Conservation (phyloP, 2,797 vertebrate genomes). For the Nannoperca australis region DNA sequence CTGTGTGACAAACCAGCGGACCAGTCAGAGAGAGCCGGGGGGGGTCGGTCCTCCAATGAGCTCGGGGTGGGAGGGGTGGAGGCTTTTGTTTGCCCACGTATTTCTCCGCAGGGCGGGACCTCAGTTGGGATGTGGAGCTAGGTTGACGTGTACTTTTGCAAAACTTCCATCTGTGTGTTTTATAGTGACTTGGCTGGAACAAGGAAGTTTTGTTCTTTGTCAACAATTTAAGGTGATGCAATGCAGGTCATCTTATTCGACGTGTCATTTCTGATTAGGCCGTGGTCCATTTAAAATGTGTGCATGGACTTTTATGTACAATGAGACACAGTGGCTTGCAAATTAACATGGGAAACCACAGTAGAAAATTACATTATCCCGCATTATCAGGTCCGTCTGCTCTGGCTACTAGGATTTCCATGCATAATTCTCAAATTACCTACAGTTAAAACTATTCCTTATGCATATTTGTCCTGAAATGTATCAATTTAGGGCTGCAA, state of each 20-base stretch:
- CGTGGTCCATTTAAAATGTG: neutral
- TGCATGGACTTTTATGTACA: neutral
- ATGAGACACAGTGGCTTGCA: neutral
- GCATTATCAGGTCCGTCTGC: neutral
- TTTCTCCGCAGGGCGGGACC: slow-evolving; percentile 68
- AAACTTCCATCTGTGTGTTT: slow-evolving; percentile 53
- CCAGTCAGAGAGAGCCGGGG: slow-evolving; percentile 65
- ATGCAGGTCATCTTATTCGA: slow-evolving; percentile 16
- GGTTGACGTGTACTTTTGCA: slow-evolving; percentile 90
- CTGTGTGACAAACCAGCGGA: slow-evolving; percentile 42
- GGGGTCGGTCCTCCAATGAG: slow-evolving; percentile 58
- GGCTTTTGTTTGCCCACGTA: slow-evolving; percentile 51
- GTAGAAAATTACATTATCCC: neutral
- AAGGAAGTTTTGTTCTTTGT: slow-evolving; percentile 49
- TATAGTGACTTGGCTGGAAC: slow-evolving; percentile 25
- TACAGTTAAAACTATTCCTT: neutral
- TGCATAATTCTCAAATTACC: neutral
- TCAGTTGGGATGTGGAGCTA: slow-evolving; percentile 56
- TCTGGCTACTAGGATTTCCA: no score
- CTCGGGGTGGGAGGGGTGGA: slow-evolving; percentile 44
- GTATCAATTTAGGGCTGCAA: no score
- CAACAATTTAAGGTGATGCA: slow-evolving; percentile 35
- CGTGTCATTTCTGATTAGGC: slow-evolving; percentile 33
- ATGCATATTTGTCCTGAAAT: neutral
- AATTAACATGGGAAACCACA: neutral